Evolutionary conservation across 1,140 invertebrate genomes (phyloP), one percentile per base, ranked within the genome.

Genomic region (Sarcophaga bullata): DNA sequence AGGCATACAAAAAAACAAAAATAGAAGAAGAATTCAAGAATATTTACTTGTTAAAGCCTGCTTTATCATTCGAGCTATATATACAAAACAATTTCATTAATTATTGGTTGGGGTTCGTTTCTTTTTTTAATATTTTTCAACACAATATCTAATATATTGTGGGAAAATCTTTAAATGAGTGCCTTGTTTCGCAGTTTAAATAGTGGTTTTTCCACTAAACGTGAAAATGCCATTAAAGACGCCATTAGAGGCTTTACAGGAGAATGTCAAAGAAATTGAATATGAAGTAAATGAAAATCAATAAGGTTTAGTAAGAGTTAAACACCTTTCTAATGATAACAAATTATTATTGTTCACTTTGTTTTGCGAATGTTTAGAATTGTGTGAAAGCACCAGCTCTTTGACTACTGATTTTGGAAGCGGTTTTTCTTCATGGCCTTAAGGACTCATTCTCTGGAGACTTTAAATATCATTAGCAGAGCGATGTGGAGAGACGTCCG

Each of bases 371-470:
- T 83, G 87, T n/a, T 86, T 94, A 7, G 92, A 92, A 49, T 91
- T 93, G 11, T 93, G 92, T 84, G 95, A 96, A 85, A 93, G 94
- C 54, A 93, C 94, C 0, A 95, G 94, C 86, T 92, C 93, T 0
- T 87, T 98, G 0, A 97, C 96, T 86, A 94, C 93, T 73, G n/a
- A 93, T 93, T 2, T 88, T 98, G 37, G 97, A 98, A 90, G 96
- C 96, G 0, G 92, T 98, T 8, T 97, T 98, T 85, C 91, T 98
- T 58, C 97, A 98, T 89, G 97, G 97, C 0, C 90, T 98, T 3
- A 97, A 97, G 87, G 96, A 97, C 88, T 95, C 95, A n/a, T 93
- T 84, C 90, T 95, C n/a, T 94, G 94, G 86, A 94, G 87, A 95
- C 96, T 54, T 93, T 94, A 58, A 93, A 93, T 88, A 95, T 93